These are phyloP conservation scores for Acromyrmex echinatior DNA, from an alignment of 1,140 invertebrate genomes.

Conservation along the genomic window DNA sequence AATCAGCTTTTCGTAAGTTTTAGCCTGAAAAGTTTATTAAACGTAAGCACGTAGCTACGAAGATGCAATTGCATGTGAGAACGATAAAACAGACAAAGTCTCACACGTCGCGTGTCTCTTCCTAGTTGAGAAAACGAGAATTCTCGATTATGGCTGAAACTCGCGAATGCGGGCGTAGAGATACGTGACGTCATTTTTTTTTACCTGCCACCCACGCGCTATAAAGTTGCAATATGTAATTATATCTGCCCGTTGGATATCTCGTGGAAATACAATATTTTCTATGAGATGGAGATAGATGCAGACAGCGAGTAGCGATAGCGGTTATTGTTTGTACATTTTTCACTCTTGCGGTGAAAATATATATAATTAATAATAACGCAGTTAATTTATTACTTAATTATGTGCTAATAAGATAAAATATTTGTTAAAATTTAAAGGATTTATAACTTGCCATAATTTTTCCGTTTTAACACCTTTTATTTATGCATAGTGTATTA, in stretches of 20 bases:
- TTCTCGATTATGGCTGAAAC: constrained; percentile 10
- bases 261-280: constrained; percentile 40
- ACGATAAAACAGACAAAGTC: not conserved
- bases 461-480: not conserved
- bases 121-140: constrained; percentile 26
- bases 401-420: not conserved
- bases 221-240: constrained; percentile 49
- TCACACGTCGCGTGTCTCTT: constrained; percentile 7
- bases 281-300: not conserved
- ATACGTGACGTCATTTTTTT: constrained; percentile 59
- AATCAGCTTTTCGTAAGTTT: constrained; percentile 30
- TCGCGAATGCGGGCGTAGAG: constrained; percentile 29
- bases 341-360: not conserved
- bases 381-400: constrained; percentile 31
- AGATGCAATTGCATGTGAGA: constrained; percentile 29
- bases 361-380: not conserved
- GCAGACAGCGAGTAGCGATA: not conserved
- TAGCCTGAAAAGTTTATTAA: constrained; percentile 13
- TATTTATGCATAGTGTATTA: not conserved
- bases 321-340: not conserved
- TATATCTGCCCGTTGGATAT: constrained; percentile 48
- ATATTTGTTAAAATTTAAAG: not conserved
- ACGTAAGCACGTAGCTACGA: not conserved
- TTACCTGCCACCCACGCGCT: constrained; percentile 40
- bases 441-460: not conserved